Percentiles rank a stretch among this genome's conserved stretches.
These are phyloP conservation scores for Syrrhaptes paradoxus DNA, from an alignment of 2,113 vertebrate genomes.

Conservation along the genomic window DNA sequence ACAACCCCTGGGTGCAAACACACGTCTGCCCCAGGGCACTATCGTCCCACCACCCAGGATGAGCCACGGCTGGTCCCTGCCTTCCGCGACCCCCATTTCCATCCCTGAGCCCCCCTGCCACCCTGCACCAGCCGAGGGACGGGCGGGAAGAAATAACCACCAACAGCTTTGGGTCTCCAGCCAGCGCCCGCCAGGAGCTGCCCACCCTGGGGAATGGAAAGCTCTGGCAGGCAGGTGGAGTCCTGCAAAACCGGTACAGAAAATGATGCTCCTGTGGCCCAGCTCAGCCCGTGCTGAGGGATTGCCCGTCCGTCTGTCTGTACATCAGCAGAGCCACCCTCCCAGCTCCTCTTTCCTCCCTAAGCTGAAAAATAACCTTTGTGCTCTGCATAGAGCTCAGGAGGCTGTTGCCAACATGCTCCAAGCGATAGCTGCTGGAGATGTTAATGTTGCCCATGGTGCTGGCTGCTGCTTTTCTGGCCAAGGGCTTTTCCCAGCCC, in stretches of 20 bases:
- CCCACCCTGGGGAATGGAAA: fast-evolving
- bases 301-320: not conserved
- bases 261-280: not conserved
- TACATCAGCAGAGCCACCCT: not conserved
- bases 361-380: not conserved
- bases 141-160: not conserved
- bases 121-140: not conserved
- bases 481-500: not conserved
- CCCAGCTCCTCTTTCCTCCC: not conserved
- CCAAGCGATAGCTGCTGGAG: not conserved
- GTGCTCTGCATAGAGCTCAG: not conserved
- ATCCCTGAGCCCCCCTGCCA: not conserved
- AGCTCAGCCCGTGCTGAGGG: not conserved
- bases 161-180: fast-evolving
- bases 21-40: not conserved
- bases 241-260: not conserved
- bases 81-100: not conserved
- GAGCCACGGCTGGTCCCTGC: not conserved
- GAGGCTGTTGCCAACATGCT: no score
- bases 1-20: not conserved
- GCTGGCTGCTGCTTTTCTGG: not conserved
- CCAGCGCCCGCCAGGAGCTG: not conserved
- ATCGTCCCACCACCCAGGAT: no score
- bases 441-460: no score
- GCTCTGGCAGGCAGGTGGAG: not conserved